Base-by-base conservation (phyloP, 2,888 invertebrate genomes). In the Amblyjoppa proteus region DNA sequence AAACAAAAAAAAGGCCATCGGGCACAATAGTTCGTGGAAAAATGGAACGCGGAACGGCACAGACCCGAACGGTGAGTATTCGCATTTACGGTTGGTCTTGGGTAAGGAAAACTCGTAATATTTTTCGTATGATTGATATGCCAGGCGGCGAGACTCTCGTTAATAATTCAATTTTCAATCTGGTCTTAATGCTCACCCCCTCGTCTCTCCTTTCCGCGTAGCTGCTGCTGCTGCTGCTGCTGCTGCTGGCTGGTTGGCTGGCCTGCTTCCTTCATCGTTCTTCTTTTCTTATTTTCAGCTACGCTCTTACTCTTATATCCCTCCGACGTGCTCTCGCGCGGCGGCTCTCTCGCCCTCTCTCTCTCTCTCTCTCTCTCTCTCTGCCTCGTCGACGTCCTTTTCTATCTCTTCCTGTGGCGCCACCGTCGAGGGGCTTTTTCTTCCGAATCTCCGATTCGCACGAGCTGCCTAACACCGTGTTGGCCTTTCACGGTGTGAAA, bases 81-180 rank as follows among this genome's bases (percentile, higher is more conserved):
- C 87, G 87, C 87, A 82, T 88, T 86, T 88, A 83, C 81, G 77
- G 45, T 34, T 7, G 56, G 9, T 56, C 81, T 56, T 66, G 86
- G 49, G 28, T 58, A 73, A 73, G 87, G 89, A 87, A 89, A 90
- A 88, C 84, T 88, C 73, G 45, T 87, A 88, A 90, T 89, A 90
- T 58, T 91, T 90, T 90, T 86, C 87, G 88, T 89, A 89, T 90
- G 90, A 90, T 91, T 90, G 89, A 91, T 91, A 90, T 90, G 88
- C 89, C 88, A 77, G 81, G 89, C 89, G 88, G 81, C 89, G 85
- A 87, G 85, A 86, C 85, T 82, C 89, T 89, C 89, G 87, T 91
- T 90, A 90, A 91, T 91, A 90, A 91, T 91, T 91, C 91, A 91
- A 91, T 90, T 91, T 90, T 89, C 90, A 91, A 90, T 91, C 90